A percentile compares a stretch with the other conserved stretches of the same genome.
Conservation (phyloP, 2,113 vertebrate genomes). For the Indicator indicator region DNA sequence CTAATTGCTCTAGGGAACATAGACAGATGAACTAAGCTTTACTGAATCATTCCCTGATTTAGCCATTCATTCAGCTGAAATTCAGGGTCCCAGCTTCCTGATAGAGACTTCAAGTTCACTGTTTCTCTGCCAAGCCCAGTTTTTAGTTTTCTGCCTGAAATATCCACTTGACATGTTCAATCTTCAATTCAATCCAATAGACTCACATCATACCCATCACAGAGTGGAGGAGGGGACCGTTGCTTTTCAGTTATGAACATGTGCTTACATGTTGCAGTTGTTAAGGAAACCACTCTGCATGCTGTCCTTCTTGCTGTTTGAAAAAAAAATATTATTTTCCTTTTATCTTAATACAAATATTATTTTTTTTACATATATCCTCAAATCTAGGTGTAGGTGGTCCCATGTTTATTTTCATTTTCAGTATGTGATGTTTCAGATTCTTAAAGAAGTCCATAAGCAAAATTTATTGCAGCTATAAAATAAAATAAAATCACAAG, state of each 20-base stretch:
- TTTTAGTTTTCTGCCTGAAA: background rate
- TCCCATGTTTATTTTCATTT: background rate
- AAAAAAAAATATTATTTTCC: background rate
- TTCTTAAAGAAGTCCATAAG: background rate
- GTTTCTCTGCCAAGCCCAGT: background rate
- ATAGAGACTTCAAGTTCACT: background rate
- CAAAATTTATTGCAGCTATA: background rate
- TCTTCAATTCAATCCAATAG: background rate
- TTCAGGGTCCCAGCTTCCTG: background rate
- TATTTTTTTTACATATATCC: background rate
- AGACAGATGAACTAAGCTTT: background rate
- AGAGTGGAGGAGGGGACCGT: background rate
- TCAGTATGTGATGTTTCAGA: background rate
- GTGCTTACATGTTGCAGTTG: background rate
- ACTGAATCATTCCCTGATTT: background rate
- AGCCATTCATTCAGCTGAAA: background rate
- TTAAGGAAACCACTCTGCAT: background rate
- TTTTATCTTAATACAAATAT: background rate
- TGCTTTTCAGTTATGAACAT: background rate
- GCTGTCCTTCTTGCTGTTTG: background rate
- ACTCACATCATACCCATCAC: background rate
- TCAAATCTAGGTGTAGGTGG: background rate
- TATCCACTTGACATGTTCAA: background rate
- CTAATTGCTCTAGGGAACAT: background rate
- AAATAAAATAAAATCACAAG: background rate